Evolutionary conservation across 2,888 invertebrate species (phyloP), one percentile per base, ranked within the genome.

Genomic region (Azorinus chamasolen): DNA sequence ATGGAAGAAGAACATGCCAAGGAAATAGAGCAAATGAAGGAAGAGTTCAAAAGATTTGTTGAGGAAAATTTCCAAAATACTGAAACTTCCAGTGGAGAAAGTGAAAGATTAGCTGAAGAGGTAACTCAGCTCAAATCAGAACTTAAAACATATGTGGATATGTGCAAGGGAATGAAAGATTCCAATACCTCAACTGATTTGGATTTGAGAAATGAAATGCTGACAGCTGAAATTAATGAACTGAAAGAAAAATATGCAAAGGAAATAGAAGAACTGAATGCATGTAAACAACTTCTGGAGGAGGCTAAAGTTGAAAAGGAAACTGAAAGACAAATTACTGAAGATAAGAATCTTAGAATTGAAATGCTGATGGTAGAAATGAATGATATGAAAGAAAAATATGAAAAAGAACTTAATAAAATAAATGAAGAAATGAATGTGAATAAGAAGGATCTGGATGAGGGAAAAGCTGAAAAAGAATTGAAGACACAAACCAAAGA

Each of bases 1-100:
- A 58, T 83, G 25, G 65, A 78, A 45, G 75, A 79, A 39, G 61
- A 63, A 22, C 66, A 79, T 22, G 66, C 61, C 20, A 72, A 62
- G 50, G 79, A 81, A 41, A 50, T 55, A 24, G 63, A 76, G 24
- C 50, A 68, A 25, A 57, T 41, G 58, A n/a, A 59, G 61, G 39
- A 41, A 54, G 41, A 22, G 54, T 54, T 53, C 53, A 32, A 43
- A 37, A 25, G 51, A 55, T 72, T 72, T 32, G 51, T 53, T 32
- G 72, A 72, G 6, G 59, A 68, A n/a, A 46, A 71, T 12, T 58
- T 71, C 27, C 24, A 57, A 37, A 57, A 57, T 14, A 10, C 57
- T 22, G 54, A 54, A 54, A 54, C 32, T 10, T 12, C 4, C 0
- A 39, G 39, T 39, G 57, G 39, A 39, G 41, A 39, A 16, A 57